Percentiles rank a stretch among this genome's conserved stretches.
Conservation (phyloP, 2,113 vertebrate genomes). For the Holacanthus passer region DNA sequence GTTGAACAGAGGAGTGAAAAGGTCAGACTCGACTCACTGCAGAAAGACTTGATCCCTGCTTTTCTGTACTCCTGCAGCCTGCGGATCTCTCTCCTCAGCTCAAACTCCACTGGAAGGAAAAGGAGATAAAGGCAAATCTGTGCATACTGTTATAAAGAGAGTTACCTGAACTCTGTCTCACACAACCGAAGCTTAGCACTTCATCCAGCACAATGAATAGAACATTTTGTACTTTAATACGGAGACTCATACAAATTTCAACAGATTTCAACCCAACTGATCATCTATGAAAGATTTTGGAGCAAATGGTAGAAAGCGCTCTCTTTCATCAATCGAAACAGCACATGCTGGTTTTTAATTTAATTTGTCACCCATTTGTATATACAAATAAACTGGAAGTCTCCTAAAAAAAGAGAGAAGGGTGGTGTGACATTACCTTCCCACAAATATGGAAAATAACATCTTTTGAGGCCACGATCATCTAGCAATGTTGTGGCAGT, state of each 20-base stretch:
- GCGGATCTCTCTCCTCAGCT: conserved; percentile 93
- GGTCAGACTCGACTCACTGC: conserved; percentile 89
- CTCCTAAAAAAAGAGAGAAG: too few relatives aligned
- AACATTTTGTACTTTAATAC: neutral
- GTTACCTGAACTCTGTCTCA: conserved; percentile 5
- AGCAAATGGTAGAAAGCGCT: neutral
- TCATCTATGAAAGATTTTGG: neutral
- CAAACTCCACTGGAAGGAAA: conserved; percentile 92
- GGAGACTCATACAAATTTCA: neutral
- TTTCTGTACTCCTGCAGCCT: conserved; percentile 95
- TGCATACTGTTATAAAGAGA: neutral
- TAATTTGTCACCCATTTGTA: too few relatives aligned
- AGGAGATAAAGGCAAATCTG: conserved; percentile 20
- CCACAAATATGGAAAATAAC: neutral
- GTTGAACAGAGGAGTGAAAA: conserved; percentile 20
- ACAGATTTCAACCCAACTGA: neutral
- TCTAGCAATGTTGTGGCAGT: neutral
- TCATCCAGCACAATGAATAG: neutral
- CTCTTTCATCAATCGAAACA: neutral
- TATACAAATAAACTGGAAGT: neutral
- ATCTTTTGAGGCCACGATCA: neutral
- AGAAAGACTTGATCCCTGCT: conserved; percentile 96
- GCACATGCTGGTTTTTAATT: too few relatives aligned
- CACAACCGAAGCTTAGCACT: neutral
- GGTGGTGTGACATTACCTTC: neutral